Evolutionary conservation across 1,140 invertebrate genomes (phyloP), one percentile per base, ranked within the genome.

Genomic region (Helicoverpa zea): DNA sequence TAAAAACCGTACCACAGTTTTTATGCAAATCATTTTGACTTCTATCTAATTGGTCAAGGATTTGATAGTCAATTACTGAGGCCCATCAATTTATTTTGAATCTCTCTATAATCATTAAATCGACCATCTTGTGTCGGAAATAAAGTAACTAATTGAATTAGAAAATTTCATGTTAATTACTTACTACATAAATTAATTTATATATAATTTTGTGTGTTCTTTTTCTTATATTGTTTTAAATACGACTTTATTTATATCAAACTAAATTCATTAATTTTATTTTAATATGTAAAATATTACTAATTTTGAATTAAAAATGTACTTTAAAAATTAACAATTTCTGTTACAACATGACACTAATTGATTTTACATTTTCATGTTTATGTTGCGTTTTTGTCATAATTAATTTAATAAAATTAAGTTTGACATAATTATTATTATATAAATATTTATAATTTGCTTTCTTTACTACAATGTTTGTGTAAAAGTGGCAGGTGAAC

Each of bases 1-100:
- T 7, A n/a, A 56, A 12, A 47, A 47, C n/a, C 35, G 16, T 29
- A 47, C 30, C 35, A 49, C 43, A 43, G 14, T 7, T 49, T 43
- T 47, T 49, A 49, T 68, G 64, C 64, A 68, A 68, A 68, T 68
- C 12, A 63, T 59, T 64, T 66, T 51, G 16, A 68, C 47, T 47
- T n/a, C 43, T 47, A 13, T 3, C 43, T 66, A 49, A 47, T 47
- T 66, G 35, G 14, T 16, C 16, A 16, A 47, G 11, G 0, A 10
- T 47, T 47, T 16, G 63, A 43, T 47, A 14, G 43, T 9, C 43
- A 68, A 68, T 49, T 68, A 68, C 4, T 18, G n/a, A 0, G 18
- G 43, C 35, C 14, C 43, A 68, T 68, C 23, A 68, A 68, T 49
- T 68, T 12, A 49, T 68, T 49, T 68, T 68, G 18, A 58, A 58